phyloP scores from a whole-genome alignment of 2,888 invertebrate genomes.

The Chrysotoxum bicinctum region DNA sequence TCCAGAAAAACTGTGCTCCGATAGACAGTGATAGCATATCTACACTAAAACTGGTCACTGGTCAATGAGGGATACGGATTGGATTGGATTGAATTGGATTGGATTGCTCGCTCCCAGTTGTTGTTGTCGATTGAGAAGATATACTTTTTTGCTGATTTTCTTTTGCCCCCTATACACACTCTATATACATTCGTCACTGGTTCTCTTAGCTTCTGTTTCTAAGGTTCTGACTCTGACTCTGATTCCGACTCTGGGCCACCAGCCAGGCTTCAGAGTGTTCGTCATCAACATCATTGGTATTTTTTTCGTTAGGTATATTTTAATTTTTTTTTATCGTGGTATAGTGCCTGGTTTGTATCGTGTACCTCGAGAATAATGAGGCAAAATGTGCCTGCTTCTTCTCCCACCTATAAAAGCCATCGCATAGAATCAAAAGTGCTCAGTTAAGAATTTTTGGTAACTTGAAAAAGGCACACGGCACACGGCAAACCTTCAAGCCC shows the following conservation, averaged over 20 bases:
- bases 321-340: conserved; percentile 42
- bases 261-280: conserved; percentile 37
- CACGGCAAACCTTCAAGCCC: conserved; percentile 52
- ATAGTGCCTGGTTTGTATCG: conserved; percentile 1
- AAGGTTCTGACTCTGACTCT: conserved; percentile 35
- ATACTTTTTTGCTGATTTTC: conserved; percentile 23
- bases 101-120: conserved; percentile 31
- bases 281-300: conserved; percentile 44
- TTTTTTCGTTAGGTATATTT: background rate
- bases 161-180: conserved; percentile 1
- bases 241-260: conserved; percentile 21
- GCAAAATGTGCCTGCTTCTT: conserved; percentile 60
- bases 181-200: conserved; percentile 8
- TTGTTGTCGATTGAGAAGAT: conserved; percentile 17
- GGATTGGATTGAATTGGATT: conserved; percentile 25
- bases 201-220: conserved; percentile 60
- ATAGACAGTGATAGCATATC: conserved; percentile 32
- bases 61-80: conserved; percentile 23
- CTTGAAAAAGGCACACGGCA: conserved; percentile 70
- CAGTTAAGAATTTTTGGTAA: conserved; percentile 75
- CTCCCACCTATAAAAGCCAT: conserved; percentile 75
- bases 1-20: conserved; percentile 19
- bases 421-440: conserved; percentile 72
- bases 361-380: conserved; percentile 37
- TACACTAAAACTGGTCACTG: conserved; percentile 57